Percentiles rank a stretch among this genome's conserved stretches.
Evolutionary conservation across 2,113 vertebrate species (phyloP).

Genomic region (Chionis minor): DNA sequence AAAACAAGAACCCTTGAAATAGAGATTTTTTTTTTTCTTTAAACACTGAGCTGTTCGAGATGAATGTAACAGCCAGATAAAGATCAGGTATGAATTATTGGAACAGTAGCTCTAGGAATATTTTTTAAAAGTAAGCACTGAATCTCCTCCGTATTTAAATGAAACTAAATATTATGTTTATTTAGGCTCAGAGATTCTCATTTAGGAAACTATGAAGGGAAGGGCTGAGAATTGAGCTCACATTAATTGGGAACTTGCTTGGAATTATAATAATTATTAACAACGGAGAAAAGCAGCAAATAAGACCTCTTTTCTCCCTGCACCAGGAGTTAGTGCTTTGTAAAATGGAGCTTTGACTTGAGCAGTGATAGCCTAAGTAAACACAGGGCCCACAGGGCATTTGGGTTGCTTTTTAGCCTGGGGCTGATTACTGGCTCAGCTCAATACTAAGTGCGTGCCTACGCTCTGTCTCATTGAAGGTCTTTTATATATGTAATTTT

Average conservation of each 20-base stretch:
- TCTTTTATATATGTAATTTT: background rate
- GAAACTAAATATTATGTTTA: conserved; percentile 22
- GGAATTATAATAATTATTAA: conserved; percentile 32
- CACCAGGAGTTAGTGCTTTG: background rate
- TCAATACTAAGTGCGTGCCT: background rate
- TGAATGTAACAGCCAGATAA: conserved; percentile 15
- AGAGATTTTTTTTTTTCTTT: background rate
- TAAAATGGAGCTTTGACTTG: background rate
- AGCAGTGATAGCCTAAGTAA: background rate
- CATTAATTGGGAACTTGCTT: conserved; percentile 14
- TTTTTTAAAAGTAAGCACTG: conserved; percentile 13
- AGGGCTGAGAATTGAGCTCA: background rate
- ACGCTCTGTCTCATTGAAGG: background rate
- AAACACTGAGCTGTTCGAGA: background rate
- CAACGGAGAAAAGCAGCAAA: background rate
- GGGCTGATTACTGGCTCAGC: background rate
- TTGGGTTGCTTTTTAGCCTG: background rate
- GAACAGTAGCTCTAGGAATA: conserved; percentile 12
- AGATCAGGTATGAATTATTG: conserved; percentile 17
- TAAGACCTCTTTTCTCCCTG: background rate
- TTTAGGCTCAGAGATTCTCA: conserved; percentile 34
- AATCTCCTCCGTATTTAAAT: conserved; percentile 19
- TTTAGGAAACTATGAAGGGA: conserved; percentile 10
- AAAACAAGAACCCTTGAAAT: background rate
- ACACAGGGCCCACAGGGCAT: background rate